Base-by-base conservation (phyloP, 2,113 vertebrate genomes). In the Artemisiospiza belli region DNA sequence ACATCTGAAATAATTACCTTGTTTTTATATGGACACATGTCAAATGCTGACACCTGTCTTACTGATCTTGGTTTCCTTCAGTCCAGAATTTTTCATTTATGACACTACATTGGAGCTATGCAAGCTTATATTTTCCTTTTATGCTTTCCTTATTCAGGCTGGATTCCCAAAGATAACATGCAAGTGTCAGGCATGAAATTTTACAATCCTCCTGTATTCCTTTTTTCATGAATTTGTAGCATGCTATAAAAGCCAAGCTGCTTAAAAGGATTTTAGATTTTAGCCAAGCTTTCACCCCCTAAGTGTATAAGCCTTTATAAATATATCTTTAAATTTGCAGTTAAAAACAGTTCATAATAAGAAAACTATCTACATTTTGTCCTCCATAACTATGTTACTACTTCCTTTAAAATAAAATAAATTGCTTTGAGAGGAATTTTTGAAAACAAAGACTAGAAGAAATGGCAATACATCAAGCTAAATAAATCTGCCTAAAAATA, bases 251-350 rank as follows among this genome's bases (percentile, higher is more conserved):
- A 86, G 66, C 68, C 11, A 31, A 96, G 77, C 90, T 93, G 46
- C 83, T 96, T 95, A 90, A 93, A 91, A 68, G 75, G 84, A 94
- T 97, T 96, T 92, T 88, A 43, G 68, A 87, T 87, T 93, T 96
- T 80, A 95, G 78, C 63, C 77, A 86, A 39, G 61, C 44, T 95
- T 96, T 94, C 18, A 9, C 90, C 39, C 84, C 39, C 74, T 67
- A 59, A 89, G 44, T 37, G 20, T 79, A 57, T 94, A 94, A 96
- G 57, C 59, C 67, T 90, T 87, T 84, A 75, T 33, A 91, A 95
- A 89, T 55, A 52, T 57, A n/a, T 82, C 35, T n/a, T 83, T 83
- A 90, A 84, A 80, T 70, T 91, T 88, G 62, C 33, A 81, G 58
- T n/a, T 85, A 27, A 90, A 90, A 93, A 68, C n/a, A 72, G 47